Conservation (phyloP, 30 jellyfish, hydroid and myxozoan genomes). For the Aurelia sp. region DNA sequence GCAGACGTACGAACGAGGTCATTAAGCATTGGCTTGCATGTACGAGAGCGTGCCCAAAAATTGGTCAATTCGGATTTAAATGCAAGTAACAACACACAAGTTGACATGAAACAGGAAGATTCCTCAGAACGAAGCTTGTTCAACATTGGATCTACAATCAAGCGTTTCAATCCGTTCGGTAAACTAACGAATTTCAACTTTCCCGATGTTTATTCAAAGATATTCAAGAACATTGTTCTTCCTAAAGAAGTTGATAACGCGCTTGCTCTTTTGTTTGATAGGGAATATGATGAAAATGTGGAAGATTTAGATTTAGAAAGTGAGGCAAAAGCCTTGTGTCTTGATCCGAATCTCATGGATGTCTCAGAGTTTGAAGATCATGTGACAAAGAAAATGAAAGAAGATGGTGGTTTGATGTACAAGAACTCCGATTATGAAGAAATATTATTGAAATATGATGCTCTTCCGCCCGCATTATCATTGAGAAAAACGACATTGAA, state of each 20-base stretch:
- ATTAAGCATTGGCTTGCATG: no score
- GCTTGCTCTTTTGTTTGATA: neutral
- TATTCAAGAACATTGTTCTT: neutral
- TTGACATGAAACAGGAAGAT: no score
- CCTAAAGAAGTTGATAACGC: conserved; percentile 10
- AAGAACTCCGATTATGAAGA: neutral
- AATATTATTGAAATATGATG: conserved; percentile 34
- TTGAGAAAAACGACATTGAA: neutral
- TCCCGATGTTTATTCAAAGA: conserved; percentile 4
- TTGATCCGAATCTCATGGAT: conserved; percentile 17
- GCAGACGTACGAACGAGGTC: no score
- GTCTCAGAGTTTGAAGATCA: conserved; percentile 24
- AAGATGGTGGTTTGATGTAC: conserved; percentile 44
- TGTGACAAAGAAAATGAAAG: conserved; percentile 33
- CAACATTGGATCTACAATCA: no score
- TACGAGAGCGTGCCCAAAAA: no score
- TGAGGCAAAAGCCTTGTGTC: neutral
- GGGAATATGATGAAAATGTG: neutral
- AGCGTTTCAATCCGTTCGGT: neutral
- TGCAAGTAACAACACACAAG: no score
- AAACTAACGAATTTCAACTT: neutral
- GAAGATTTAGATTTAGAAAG: conserved; percentile 11
- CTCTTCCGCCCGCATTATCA: conserved; percentile 26
- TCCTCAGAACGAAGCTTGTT: no score
- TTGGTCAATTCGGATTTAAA: no score